Evolutionary conservation across 2,888 invertebrate species (phyloP).

Genomic region (Drosophila paracracens): DNA sequence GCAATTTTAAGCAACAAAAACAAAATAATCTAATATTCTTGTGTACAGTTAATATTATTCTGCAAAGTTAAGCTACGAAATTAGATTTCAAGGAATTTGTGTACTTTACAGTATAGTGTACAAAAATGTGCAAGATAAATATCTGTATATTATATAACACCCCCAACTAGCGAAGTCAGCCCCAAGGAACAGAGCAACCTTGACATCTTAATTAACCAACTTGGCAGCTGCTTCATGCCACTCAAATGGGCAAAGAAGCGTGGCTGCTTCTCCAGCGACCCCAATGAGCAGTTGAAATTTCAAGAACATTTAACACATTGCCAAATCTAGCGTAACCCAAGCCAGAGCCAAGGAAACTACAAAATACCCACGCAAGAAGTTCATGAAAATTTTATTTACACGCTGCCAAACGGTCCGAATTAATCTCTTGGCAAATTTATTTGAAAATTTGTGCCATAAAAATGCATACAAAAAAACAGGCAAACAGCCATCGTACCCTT

Average conservation of each 20-base stretch:
- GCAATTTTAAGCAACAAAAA: neutral
- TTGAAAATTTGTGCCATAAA: constrained; percentile 79
- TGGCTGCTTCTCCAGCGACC: constrained; percentile 41
- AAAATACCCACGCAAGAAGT: constrained; percentile 61
- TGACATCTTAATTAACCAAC: constrained; percentile 77
- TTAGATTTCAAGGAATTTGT: neutral
- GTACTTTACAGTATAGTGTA: neutral
- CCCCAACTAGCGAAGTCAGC: constrained; percentile 8
- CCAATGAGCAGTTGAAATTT: constrained; percentile 59
- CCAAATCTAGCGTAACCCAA: constrained; percentile 76
- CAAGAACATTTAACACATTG: constrained; percentile 80
- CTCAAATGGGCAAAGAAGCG: constrained; percentile 67
- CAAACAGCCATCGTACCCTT: constrained; percentile 32
- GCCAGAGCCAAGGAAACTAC: constrained; percentile 30
- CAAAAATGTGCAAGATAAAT: neutral
- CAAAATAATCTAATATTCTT: neutral
- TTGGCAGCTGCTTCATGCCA: constrained; percentile 65
- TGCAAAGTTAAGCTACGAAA: neutral
- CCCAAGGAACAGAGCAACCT: constrained; percentile 59
- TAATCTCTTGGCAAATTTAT: constrained; percentile 80
- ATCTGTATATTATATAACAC: neutral
- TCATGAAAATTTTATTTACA: constrained; percentile 80
- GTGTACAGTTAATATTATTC: neutral
- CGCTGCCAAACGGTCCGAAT: constrained; percentile 80
- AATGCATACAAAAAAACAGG: constrained; percentile 67